Evolutionary conservation across 1,140 invertebrate species (phyloP).

Genomic region (Drosophila orena): DNA sequence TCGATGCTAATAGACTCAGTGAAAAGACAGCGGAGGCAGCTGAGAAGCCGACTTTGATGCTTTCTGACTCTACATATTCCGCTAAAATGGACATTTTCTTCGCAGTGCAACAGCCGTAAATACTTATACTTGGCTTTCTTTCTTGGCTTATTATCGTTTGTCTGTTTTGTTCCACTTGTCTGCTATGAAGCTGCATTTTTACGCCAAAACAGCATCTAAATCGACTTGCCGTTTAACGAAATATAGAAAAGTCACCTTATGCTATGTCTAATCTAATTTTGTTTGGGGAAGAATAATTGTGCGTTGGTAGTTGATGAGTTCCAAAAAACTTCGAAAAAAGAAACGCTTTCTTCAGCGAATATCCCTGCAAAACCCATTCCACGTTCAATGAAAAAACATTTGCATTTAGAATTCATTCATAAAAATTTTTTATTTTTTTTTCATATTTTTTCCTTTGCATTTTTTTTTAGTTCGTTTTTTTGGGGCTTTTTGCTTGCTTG

Average conservation of each 20-base stretch:
- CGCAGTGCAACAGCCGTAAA: slow-evolving; percentile 4
- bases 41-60: slow-evolving; percentile 32
- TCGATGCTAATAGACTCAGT: neutral
- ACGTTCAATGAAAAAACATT: slow-evolving; percentile 49
- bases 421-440: slow-evolving; percentile 80
- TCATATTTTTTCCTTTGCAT: slow-evolving; percentile 59
- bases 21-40: neutral
- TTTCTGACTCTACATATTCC: slow-evolving; percentile 15
- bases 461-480: slow-evolving; percentile 56
- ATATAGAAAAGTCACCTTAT: too few species aligned
- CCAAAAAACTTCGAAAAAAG: too few species aligned
- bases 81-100: slow-evolving; percentile 3
- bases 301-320: too few species aligned
- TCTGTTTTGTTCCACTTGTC: slow-evolving; percentile 13
- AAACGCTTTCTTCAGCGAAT: neutral
- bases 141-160: neutral
- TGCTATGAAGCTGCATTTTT: slow-evolving; percentile 32
- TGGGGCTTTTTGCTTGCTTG: slow-evolving; percentile 43
- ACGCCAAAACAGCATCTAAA: slow-evolving; percentile 29
- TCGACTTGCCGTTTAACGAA: neutral
- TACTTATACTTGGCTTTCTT: neutral
- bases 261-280: neutral
- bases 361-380: neutral
- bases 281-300: neutral
- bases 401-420: slow-evolving; percentile 77